phyloP scores from a whole-genome alignment of 2,113 vertebrate genomes.

The Xyrauchen texanus region DNA sequence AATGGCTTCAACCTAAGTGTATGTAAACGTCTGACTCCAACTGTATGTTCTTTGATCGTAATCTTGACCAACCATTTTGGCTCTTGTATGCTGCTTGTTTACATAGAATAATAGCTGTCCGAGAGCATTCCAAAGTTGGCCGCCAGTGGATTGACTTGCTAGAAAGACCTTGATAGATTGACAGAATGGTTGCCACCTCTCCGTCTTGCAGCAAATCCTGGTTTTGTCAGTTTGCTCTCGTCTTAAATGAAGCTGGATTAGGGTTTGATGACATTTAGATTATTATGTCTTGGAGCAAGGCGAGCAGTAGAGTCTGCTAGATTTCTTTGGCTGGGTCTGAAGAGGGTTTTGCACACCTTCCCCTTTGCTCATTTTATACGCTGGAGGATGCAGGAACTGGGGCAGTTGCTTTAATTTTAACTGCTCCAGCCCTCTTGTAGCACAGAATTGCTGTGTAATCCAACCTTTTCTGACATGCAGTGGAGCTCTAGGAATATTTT shows the following conservation, averaged over 20 bases:
- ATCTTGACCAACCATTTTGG: too few species aligned
- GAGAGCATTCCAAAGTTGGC: too few species aligned
- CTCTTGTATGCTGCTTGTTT: too few species aligned
- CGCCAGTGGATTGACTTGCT: too few species aligned
- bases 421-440: conserved; percentile 65
- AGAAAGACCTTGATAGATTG: too few species aligned
- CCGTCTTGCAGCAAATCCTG: too few species aligned
- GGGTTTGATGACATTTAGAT: background rate
- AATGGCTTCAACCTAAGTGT: too few species aligned
- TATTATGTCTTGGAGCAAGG: conserved; percentile 5
- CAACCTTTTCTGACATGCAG: conserved; percentile 56
- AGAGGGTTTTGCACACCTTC: conserved; percentile 34
- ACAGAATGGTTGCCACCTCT: too few species aligned
- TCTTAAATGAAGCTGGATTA: background rate
- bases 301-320: background rate
- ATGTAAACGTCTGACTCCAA: too few species aligned
- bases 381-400: conserved; percentile 67
- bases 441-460: conserved; percentile 69
- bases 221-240: too few species aligned
- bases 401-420: conserved; percentile 77
- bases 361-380: conserved; percentile 61
- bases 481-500: conserved; percentile 60
- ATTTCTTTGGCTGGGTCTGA: background rate
- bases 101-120: too few species aligned
- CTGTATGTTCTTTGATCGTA: too few species aligned